Conservation (phyloP, 2,113 vertebrate genomes). For the Forbesichthys papilliferus region DNA sequence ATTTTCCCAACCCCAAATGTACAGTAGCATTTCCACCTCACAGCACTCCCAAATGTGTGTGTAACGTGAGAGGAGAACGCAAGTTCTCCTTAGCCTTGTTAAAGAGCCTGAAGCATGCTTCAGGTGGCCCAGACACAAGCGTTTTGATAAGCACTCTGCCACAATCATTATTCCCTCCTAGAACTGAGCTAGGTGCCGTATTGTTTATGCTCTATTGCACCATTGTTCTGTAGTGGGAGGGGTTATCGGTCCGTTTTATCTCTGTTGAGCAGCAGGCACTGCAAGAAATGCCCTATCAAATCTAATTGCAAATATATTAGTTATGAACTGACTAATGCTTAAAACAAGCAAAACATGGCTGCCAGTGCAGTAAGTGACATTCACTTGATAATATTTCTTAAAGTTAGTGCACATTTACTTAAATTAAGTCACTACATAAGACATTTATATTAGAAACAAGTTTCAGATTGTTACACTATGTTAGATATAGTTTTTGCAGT, state of each 20-base stretch:
- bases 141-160: constrained; percentile 49
- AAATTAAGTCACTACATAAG: too few relatives aligned
- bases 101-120: constrained; percentile 29
- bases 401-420: not conserved
- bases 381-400: too few relatives aligned
- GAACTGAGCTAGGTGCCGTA: constrained; percentile 51
- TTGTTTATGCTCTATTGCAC: constrained; percentile 52
- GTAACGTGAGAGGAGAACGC: not conserved
- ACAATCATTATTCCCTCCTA: constrained; percentile 50
- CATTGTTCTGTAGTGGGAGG: constrained; percentile 34
- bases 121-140: constrained; percentile 35
- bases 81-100: constrained; percentile 1
- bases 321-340: too few relatives aligned
- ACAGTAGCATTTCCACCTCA: not conserved
- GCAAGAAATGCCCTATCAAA: too few relatives aligned
- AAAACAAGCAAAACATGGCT: too few relatives aligned
- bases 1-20: not conserved
- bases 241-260: constrained; percentile 33
- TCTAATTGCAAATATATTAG: too few relatives aligned
- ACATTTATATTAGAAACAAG: too few relatives aligned
- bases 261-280: constrained; percentile 31
- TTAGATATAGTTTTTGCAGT: not conserved
- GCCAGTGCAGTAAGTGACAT: too few relatives aligned
- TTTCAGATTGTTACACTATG: too few relatives aligned
- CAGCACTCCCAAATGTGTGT: not conserved